Conservation (phyloP, 2,888 invertebrate species). For the Plutella xylostella region DNA sequence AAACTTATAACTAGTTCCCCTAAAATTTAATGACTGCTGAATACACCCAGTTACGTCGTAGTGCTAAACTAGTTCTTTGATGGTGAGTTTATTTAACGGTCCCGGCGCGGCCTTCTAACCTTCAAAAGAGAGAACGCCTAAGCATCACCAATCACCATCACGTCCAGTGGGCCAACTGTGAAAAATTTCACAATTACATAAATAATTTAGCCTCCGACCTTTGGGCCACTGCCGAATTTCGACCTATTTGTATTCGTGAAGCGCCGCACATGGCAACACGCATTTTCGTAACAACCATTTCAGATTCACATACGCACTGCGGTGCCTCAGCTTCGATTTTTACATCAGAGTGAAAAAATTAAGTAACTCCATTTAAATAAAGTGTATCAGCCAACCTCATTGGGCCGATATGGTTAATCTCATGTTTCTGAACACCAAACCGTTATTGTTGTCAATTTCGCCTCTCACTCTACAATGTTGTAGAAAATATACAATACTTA, state of each 20-base stretch:
- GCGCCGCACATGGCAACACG: slow-evolving; percentile 28
- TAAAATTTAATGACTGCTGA: too few relatives aligned
- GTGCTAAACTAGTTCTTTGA: slow-evolving; percentile 1
- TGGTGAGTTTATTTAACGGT: background rate
- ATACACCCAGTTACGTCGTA: too few relatives aligned
- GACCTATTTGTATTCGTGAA: slow-evolving; percentile 62
- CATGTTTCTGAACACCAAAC: too few relatives aligned
- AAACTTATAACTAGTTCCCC: too few relatives aligned
- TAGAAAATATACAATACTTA: too few relatives aligned
- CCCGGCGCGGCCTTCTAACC: slow-evolving; percentile 30
- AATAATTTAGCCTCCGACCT: slow-evolving; percentile 66
- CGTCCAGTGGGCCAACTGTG: slow-evolving; percentile 65
- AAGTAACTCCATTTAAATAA: too few relatives aligned
- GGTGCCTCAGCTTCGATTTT: too few relatives aligned
- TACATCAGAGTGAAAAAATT: too few relatives aligned
- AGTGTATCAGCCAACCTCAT: too few relatives aligned
- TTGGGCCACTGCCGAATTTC: slow-evolving; percentile 57
- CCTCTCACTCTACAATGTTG: too few relatives aligned
- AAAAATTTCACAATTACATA: slow-evolving; percentile 64
- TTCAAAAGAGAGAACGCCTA: slow-evolving; percentile 64
- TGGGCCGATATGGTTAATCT: too few relatives aligned
- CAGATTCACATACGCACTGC: background rate
- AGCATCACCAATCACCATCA: slow-evolving; percentile 44
- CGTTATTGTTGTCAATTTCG: too few relatives aligned
- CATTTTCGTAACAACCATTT: slow-evolving; percentile 51